These are phyloP conservation scores for Salvator merianae DNA, from an alignment of 2,113 vertebrate species.

Conservation along the genomic window DNA sequence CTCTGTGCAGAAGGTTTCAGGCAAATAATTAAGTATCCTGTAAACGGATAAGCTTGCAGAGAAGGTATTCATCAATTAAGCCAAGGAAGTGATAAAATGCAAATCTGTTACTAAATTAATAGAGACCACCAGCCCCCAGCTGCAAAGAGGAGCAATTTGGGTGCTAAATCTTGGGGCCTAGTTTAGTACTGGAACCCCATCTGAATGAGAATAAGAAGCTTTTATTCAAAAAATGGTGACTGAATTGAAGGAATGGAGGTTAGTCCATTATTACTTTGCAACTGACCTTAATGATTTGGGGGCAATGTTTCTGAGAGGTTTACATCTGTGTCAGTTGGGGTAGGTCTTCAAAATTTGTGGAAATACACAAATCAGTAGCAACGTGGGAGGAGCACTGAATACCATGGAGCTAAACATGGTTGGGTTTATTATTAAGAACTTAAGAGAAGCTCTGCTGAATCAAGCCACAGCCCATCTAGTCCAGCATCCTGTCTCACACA, in stretches of 20 bases:
- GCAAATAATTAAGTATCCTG: conserved; percentile 19
- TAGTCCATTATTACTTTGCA: not conserved
- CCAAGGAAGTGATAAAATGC: conserved; percentile 23
- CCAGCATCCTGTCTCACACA: too few relatives aligned
- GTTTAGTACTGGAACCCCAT: not conserved
- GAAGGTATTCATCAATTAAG: conserved; percentile 16
- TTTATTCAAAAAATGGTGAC: not conserved
- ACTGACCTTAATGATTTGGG: not conserved
- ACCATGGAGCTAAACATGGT: too few relatives aligned
- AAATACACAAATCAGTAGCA: too few relatives aligned
- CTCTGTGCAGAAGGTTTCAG: conserved; percentile 2
- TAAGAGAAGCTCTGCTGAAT: too few relatives aligned
- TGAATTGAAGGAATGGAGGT: not conserved
- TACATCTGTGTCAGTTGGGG: too few relatives aligned
- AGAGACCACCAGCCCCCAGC: not conserved
- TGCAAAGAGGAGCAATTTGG: not conserved
- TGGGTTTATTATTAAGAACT: too few relatives aligned
- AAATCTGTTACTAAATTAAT: conserved; percentile 16
- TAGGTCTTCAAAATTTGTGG: too few relatives aligned
- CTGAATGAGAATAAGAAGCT: conserved; percentile 8
- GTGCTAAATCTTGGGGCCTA: not conserved
- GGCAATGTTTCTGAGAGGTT: too few relatives aligned
- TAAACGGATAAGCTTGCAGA: not conserved
- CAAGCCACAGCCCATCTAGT: too few relatives aligned
- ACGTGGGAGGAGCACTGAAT: too few relatives aligned